Conservation (phyloP, 1,140 invertebrate genomes). For the Drosophila paulistorum region DNA sequence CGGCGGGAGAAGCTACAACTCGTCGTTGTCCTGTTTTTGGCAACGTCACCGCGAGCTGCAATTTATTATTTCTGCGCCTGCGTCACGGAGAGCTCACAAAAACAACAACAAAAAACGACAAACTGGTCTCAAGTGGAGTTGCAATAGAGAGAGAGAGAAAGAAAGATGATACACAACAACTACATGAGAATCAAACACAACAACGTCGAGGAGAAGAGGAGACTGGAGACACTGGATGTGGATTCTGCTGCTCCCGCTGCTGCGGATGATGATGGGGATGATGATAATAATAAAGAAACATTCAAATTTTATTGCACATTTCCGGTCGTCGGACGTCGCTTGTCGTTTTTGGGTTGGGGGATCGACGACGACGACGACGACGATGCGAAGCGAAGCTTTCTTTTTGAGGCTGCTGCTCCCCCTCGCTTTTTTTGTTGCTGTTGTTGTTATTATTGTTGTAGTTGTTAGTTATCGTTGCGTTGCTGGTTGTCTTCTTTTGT, state of each 20-base stretch:
- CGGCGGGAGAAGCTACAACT: slow-evolving; percentile 18
- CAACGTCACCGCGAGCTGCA: slow-evolving; percentile 73
- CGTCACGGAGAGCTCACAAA: slow-evolving; percentile 56
- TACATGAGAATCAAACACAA: slow-evolving; percentile 9
- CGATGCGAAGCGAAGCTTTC: slow-evolving; percentile 39
- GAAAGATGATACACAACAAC: slow-evolving; percentile 8
- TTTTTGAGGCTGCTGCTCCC: slow-evolving; percentile 44
- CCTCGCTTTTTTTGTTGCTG: slow-evolving; percentile 14
- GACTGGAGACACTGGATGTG: slow-evolving; percentile 31
- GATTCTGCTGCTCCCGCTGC: slow-evolving; percentile 42
- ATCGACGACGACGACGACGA: slow-evolving; percentile 30
- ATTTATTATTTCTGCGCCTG: slow-evolving; percentile 71
- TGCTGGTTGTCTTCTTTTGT: slow-evolving; percentile 23
- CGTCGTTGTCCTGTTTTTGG: slow-evolving; percentile 74
- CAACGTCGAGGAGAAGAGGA: slow-evolving; percentile 32
- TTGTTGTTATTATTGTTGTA: slow-evolving; percentile 6
- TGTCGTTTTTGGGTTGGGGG: slow-evolving; percentile 42
- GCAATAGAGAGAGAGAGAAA: not conserved
- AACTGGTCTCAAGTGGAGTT: slow-evolving; percentile 43
- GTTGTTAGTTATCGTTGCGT: slow-evolving; percentile 14
- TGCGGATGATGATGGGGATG: slow-evolving; percentile 74
- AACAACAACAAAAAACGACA: slow-evolving; percentile 4
- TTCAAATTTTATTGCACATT: slow-evolving; percentile 83
- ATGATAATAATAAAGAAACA: slow-evolving; percentile 81
- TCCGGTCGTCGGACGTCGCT: slow-evolving; percentile 64